Percentiles rank a stretch among this genome's conserved stretches.
phyloP scores from a whole-genome alignment of 35 echinoderm and acorn worm species.

The Ptychodera flava region DNA sequence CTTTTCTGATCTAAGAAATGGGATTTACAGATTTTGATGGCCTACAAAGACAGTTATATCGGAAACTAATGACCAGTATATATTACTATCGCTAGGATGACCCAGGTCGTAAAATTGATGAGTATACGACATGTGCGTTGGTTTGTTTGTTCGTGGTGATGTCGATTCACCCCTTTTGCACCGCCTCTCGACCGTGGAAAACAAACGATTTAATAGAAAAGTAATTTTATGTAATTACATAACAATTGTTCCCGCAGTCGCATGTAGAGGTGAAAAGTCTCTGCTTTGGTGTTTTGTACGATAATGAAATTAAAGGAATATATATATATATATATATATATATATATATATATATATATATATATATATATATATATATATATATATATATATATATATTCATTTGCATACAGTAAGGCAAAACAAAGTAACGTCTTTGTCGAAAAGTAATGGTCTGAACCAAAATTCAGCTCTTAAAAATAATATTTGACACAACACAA shows the following conservation, averaged over 20 bases:
- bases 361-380: no score
- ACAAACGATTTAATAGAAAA: background rate
- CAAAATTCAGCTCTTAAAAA: no score
- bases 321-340: no score
- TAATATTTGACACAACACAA: no score
- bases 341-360: no score
- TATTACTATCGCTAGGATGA: background rate
- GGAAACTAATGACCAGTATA: background rate
- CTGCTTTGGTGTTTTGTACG: background rate
- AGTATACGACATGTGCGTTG: no score
- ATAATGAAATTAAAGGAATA: no score
- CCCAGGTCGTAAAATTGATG: background rate
- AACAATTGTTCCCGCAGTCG: background rate
- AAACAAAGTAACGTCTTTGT: no score
- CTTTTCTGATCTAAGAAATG: background rate
- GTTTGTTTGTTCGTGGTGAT: background rate
- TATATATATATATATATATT: no score
- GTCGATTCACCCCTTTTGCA: background rate
- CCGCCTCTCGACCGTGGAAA: background rate
- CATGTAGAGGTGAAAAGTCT: background rate
- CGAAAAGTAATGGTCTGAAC: no score
- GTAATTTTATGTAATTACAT: background rate
- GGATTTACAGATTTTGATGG: background rate
- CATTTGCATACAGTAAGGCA: no score
- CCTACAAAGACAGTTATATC: background rate